A percentile compares a stretch with the other conserved stretches of the same genome.
phyloP scores from a whole-genome alignment of 2,888 invertebrate species.

The Drosophila lacicola region DNA sequence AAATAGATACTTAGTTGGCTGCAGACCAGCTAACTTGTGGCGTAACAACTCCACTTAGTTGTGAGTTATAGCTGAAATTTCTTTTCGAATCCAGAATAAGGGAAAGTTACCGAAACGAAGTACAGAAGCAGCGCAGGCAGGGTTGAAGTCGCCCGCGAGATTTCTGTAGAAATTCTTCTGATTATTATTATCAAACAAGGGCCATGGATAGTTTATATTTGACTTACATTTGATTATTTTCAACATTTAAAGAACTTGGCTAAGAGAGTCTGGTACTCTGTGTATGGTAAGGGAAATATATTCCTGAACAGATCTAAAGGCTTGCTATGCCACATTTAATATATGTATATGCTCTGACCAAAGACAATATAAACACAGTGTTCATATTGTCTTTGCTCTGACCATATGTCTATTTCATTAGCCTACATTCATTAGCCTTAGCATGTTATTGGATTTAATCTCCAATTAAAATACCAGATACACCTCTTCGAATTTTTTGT shows the following conservation, averaged over 20 bases:
- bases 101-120: background rate
- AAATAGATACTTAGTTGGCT: slow-evolving; percentile 46
- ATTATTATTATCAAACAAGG: no score
- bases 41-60: slow-evolving; percentile 33
- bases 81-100: background rate
- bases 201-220: no score
- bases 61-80: slow-evolving; percentile 24
- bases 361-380: no score
- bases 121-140: no score
- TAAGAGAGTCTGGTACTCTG: no score
- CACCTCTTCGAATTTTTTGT: background rate
- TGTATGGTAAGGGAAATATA: no score
- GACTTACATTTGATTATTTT: no score
- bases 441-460: slow-evolving; percentile 9
- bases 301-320: no score
- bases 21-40: slow-evolving; percentile 32
- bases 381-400: no score
- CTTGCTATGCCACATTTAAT: background rate
- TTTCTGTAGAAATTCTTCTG: no score
- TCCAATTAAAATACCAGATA: slow-evolving; percentile 9
- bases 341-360: background rate
- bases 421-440: background rate
- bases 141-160: no score
- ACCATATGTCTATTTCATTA: background rate
- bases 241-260: no score